phyloP scores from a whole-genome alignment of 2,888 invertebrate genomes.

The Orchestes rusci region DNA sequence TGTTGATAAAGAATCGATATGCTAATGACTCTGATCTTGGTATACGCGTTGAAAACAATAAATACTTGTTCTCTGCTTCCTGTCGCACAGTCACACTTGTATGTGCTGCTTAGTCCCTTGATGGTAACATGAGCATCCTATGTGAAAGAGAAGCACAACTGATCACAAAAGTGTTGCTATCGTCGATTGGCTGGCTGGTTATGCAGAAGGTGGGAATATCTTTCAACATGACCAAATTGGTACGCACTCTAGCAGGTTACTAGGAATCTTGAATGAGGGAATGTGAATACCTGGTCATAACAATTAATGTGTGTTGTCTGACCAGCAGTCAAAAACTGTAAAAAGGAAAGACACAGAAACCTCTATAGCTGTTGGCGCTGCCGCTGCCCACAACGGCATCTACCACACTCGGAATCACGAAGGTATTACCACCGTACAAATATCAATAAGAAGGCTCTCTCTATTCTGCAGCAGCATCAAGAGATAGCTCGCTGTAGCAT shows the following conservation, averaged over 20 bases:
- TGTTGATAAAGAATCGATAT: constrained; percentile 75
- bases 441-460: no score
- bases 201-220: constrained; percentile 90
- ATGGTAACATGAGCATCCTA: constrained; percentile 43
- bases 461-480: no score
- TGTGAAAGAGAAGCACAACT: constrained; percentile 92
- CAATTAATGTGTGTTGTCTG: no score
- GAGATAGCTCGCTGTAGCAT: no score
- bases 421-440: no score
- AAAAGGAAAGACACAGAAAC: no score
- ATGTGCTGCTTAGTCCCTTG: constrained; percentile 42
- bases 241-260: constrained; percentile 71
- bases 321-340: no score
- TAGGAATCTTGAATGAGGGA: constrained; percentile 70
- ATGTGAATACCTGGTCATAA: no score
- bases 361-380: no score
- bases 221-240: constrained; percentile 76
- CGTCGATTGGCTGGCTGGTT: constrained; percentile 78
- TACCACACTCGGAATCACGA: no score
- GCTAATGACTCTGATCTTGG: constrained; percentile 87
- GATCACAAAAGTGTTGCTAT: constrained; percentile 84
- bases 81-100: constrained; percentile 86
- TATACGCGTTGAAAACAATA: constrained; percentile 91
- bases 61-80: constrained; percentile 80
- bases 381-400: no score